Conservation (phyloP, 2,888 invertebrate genomes). For the Drosophila merina region DNA sequence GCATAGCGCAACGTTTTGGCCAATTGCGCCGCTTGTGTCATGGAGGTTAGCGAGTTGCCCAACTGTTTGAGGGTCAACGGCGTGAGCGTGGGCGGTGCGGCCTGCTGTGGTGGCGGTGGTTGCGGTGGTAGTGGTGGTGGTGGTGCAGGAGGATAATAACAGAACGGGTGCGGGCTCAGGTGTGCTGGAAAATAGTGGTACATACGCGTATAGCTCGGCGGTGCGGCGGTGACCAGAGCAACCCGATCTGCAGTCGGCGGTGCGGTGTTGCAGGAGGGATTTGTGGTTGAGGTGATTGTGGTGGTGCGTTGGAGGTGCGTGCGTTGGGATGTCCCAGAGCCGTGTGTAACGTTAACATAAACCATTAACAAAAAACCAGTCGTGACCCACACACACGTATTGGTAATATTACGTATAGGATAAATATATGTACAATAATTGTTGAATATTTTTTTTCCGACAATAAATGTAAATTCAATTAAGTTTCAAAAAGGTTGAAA, state of each 20-base stretch:
- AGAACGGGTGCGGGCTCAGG: slow-evolving; percentile 85
- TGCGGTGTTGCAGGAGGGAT: slow-evolving; percentile 82
- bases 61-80: slow-evolving; percentile 83
- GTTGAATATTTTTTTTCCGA: slow-evolving; percentile 43
- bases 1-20: slow-evolving; percentile 84
- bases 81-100: slow-evolving; percentile 77
- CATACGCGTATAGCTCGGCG: slow-evolving; percentile 87
- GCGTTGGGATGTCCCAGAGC: slow-evolving; percentile 38
- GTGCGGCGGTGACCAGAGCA: slow-evolving; percentile 86
- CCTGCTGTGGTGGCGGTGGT: slow-evolving; percentile 73
- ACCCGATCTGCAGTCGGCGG: slow-evolving; percentile 87
- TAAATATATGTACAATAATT: slow-evolving; percentile 62
- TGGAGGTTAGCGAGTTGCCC: slow-evolving; percentile 79
- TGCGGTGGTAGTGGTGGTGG: slow-evolving; percentile 81
- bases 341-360: slow-evolving; percentile 46
- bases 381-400: slow-evolving; percentile 56
- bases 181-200: slow-evolving; percentile 86
- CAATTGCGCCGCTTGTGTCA: slow-evolving; percentile 83
- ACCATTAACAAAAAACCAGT: slow-evolving; percentile 63
- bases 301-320: slow-evolving; percentile 23
- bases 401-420: slow-evolving; percentile 39
- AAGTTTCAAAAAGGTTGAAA: slow-evolving; percentile 62
- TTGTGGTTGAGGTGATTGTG: slow-evolving; percentile 18
- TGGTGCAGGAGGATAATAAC: slow-evolving; percentile 84
- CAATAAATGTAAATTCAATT: slow-evolving; percentile 68